Conservation (phyloP, 2,888 invertebrate species). For the Mesorhabditis spiculigera region DNA sequence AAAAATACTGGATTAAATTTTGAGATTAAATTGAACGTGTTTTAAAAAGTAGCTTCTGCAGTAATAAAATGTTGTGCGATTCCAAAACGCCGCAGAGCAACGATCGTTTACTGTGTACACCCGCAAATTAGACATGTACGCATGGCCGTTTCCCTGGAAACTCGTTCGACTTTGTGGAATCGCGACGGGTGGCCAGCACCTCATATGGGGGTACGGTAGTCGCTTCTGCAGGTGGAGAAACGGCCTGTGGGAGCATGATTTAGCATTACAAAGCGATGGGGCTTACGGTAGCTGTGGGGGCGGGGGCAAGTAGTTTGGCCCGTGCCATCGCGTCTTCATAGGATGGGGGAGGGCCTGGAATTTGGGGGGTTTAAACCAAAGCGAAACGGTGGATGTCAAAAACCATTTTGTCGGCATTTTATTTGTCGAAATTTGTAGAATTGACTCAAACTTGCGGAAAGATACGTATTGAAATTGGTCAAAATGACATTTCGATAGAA, state of each 20-base stretch:
- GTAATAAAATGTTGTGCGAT: neutral
- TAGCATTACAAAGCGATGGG: neutral
- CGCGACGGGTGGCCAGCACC: neutral
- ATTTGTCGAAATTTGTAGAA: too few relatives aligned
- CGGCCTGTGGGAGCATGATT: too few relatives aligned
- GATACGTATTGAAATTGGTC: too few relatives aligned
- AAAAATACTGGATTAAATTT: too few relatives aligned
- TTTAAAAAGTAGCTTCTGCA: too few relatives aligned
- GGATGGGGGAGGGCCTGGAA: too few relatives aligned
- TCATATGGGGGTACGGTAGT: neutral
- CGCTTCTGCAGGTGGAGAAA: neutral
- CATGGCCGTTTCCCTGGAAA: neutral
- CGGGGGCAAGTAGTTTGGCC: neutral
- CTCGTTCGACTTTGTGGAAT: neutral
- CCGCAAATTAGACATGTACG: neutral
- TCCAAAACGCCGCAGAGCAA: neutral
- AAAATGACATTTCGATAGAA: too few relatives aligned
- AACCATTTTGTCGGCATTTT: too few relatives aligned
- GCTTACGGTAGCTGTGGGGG: neutral
- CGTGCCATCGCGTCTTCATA: neutral
- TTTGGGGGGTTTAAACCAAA: too few relatives aligned
- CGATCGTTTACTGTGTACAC: neutral
- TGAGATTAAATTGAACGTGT: too few relatives aligned
- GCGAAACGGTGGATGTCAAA: too few relatives aligned
- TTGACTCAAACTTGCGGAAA: too few relatives aligned